These are phyloP conservation scores for Calameuta pallipes DNA, from an alignment of 2,888 invertebrate species.

Conservation along the genomic window DNA sequence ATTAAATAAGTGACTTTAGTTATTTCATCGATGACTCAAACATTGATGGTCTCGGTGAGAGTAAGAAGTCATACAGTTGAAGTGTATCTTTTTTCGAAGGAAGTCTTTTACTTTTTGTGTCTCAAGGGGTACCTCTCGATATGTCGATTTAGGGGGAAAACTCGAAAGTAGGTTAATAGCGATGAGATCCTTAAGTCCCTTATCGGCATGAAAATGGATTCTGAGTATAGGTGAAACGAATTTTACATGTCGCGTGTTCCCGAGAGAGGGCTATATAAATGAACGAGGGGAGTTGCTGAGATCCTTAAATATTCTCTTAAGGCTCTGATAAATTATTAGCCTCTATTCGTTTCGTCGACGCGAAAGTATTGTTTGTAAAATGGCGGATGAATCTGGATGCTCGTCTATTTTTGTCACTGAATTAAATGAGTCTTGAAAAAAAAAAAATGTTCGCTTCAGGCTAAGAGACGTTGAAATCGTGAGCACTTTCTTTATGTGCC, in stretches of 20 bases:
- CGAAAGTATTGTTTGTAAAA: background rate
- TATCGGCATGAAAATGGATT: background rate
- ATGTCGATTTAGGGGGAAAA: background rate
- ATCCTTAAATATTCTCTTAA: background rate
- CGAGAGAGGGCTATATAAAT: background rate
- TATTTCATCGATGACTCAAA: conserved; percentile 41
- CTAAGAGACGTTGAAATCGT: background rate
- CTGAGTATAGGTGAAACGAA: background rate
- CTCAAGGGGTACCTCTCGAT: background rate
- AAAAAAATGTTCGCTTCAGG: background rate
- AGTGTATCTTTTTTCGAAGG: background rate
- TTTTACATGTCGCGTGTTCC: background rate
- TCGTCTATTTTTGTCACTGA: background rate
- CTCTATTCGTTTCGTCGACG: background rate
- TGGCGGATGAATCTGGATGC: too few species aligned
- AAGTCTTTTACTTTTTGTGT: background rate
- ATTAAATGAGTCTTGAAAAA: background rate
- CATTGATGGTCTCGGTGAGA: conserved; percentile 27
- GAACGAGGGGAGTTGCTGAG: background rate
- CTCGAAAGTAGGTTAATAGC: background rate
- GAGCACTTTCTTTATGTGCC: background rate
- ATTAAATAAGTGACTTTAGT: conserved; percentile 42
- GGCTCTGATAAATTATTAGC: background rate
- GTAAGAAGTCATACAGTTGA: conserved; percentile 42
- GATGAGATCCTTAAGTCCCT: background rate